These are phyloP conservation scores for Cryptosula pallasiana DNA, from an alignment of 2,888 invertebrate genomes.

Conservation along the genomic window DNA sequence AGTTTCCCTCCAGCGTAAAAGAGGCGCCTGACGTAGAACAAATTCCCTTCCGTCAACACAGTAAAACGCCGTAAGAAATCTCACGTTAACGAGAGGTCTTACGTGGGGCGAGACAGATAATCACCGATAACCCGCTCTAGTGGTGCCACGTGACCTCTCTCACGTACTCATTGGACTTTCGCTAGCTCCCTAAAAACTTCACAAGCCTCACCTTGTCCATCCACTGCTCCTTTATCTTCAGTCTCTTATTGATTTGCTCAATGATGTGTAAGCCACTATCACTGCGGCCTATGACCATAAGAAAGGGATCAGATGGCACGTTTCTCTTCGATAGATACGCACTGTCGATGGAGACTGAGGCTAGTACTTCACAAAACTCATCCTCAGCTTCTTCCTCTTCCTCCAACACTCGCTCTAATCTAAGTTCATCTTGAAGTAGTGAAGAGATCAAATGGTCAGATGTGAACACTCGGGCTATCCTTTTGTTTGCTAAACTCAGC, in stretches of 20 bases:
- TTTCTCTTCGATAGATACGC: background rate
- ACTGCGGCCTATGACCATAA: background rate
- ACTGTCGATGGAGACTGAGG: constrained; percentile 20
- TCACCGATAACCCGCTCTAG: too few species aligned
- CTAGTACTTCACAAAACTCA: constrained; percentile 10
- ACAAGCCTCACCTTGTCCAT: background rate
- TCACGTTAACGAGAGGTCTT: too few species aligned
- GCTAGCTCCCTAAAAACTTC: too few species aligned
- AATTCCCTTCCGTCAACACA: too few species aligned
- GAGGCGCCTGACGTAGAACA: too few species aligned
- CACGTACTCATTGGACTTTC: too few species aligned
- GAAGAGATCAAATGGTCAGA: background rate
- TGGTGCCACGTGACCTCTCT: too few species aligned
- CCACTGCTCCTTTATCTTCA: background rate
- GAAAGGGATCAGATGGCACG: background rate
- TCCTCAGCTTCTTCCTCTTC: background rate
- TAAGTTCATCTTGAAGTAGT: background rate
- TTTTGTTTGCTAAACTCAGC: background rate
- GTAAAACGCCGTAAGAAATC: too few species aligned
- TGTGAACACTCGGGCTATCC: background rate
- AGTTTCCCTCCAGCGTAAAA: too few species aligned
- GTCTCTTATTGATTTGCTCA: background rate
- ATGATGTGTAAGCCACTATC: background rate
- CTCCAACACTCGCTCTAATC: background rate
- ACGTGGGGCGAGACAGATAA: too few species aligned